These are phyloP conservation scores for Tiliacea citrago DNA, from an alignment of 2,888 invertebrate genomes.

Conservation along the genomic window DNA sequence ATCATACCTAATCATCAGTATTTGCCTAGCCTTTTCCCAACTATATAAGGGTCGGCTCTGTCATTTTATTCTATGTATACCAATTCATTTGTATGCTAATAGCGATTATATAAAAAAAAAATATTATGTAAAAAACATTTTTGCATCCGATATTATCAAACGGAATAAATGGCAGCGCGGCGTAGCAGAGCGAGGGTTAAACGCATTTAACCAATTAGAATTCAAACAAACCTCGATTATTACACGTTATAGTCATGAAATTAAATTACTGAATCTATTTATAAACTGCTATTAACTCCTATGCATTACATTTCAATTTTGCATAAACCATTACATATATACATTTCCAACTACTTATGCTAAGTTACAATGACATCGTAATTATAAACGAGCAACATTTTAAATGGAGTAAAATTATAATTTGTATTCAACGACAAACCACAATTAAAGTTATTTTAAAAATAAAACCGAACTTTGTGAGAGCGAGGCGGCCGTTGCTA, in stretches of 20 bases:
- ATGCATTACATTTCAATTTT: slow-evolving; percentile 4
- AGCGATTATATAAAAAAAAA: no score
- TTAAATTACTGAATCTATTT: background rate
- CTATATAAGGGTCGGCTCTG: no score
- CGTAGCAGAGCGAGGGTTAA: slow-evolving; percentile 12
- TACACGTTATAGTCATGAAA: background rate
- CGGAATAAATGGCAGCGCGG: background rate
- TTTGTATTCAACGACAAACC: slow-evolving; percentile 57
- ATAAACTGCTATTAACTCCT: background rate
- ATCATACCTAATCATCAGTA: no score
- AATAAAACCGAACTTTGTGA: slow-evolving; percentile 68
- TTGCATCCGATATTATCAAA: background rate
- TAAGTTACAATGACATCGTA: slow-evolving; percentile 14
- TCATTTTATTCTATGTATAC: background rate
- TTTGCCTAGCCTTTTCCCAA: no score
- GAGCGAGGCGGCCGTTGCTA: slow-evolving; percentile 66
- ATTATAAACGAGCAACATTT: slow-evolving; percentile 29
- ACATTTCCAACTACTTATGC: slow-evolving; percentile 4
- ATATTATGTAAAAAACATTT: no score
- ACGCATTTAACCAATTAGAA: background rate
- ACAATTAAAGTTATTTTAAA: slow-evolving; percentile 68
- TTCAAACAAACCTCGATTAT: background rate
- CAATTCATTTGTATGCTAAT: background rate
- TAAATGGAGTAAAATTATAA: slow-evolving; percentile 37
- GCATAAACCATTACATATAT: slow-evolving; percentile 15